Base-by-base conservation (phyloP, 2,797 vertebrate species). In the Sternotherus odoratus region DNA sequence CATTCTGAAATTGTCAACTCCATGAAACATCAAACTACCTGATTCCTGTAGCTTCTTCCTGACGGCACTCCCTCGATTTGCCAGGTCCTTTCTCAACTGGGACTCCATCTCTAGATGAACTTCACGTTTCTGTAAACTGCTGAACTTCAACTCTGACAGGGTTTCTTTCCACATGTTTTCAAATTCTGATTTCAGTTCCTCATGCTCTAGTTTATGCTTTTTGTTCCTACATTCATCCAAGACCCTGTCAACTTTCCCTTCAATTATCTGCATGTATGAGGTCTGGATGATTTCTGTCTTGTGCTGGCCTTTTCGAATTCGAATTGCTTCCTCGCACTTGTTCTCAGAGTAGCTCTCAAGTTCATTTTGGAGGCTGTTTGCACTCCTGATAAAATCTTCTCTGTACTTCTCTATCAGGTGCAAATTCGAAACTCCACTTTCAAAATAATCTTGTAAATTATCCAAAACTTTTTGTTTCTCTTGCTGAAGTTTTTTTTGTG, bases 191-290 rank as follows among this genome's bases (percentile, higher is more conserved):
- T 57, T 57, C 28, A 15, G 28, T 30, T 57, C 28, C 13, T 57
- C 28, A 57, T 30, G 0, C 2, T 30, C 28, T 57, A 57, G 26
- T 30, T 57, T 57, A 53, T 53, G 56, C 15, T 11, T 57, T 57
- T 28, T 30, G 6, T 57, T 57, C 56, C 26, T 26, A 28, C 26
- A 57, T 33, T 33, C 56, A 57, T 24, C 54, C 53, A 24, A 12
- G 24, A 98, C 95, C 54, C 85, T 82, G 23, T 85, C 78, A 19
- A 98, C 57, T 86, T 95, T 98, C 16, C 91, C 92, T 93, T 98
- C 97, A 82, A 97, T 90, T 33, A 96, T 86, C 81, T 93, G 87
- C 89, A 96, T 85, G 50, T 98, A 90, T 15, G 95, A 86, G 3
- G 60, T 90, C 80, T 98, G 91, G 86, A 98, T 97, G 96, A 19